Percentiles rank a stretch among this genome's conserved stretches.
Conservation (phyloP, 2,113 vertebrate genomes). For the Nestor notabilis region DNA sequence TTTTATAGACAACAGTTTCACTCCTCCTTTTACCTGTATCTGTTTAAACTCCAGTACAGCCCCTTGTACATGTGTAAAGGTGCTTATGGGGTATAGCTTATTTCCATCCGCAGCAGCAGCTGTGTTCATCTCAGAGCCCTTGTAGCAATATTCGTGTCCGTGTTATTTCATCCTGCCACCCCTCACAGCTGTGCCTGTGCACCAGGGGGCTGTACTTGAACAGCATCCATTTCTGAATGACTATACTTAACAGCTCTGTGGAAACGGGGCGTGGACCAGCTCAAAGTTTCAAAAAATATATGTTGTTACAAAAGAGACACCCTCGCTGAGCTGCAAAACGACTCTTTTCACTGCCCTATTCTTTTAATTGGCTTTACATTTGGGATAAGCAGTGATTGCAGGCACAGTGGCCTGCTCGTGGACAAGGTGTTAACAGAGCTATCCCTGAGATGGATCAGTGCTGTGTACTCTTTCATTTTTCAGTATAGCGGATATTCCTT, state of each 20-base stretch:
- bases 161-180: conserved; percentile 59
- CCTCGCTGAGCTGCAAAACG: not conserved
- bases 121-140: conserved; percentile 39
- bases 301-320: not conserved
- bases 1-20: conserved; percentile 17
- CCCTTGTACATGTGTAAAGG: conserved; percentile 35
- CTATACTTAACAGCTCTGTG: not conserved
- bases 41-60: conserved; percentile 18
- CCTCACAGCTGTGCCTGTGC: conserved; percentile 61
- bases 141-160: conserved; percentile 41
- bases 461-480: not conserved
- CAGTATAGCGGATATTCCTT: not conserved
- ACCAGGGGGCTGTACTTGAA: conserved; percentile 62
- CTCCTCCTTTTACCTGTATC: conserved; percentile 24
- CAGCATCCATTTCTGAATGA: conserved; percentile 56
- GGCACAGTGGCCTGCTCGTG: not conserved
- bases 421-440: conserved; percentile 4
- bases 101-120: conserved; percentile 44
- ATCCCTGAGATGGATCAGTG: not conserved
- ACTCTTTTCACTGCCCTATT: not conserved
- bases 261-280: conserved; percentile 11
- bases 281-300: conserved; percentile 53
- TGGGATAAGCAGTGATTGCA: not conserved
- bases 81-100: conserved; percentile 25
- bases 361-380: not conserved